These are phyloP conservation scores for Zaprionus vittiger DNA, from an alignment of 1,140 invertebrate species.

Conservation along the genomic window DNA sequence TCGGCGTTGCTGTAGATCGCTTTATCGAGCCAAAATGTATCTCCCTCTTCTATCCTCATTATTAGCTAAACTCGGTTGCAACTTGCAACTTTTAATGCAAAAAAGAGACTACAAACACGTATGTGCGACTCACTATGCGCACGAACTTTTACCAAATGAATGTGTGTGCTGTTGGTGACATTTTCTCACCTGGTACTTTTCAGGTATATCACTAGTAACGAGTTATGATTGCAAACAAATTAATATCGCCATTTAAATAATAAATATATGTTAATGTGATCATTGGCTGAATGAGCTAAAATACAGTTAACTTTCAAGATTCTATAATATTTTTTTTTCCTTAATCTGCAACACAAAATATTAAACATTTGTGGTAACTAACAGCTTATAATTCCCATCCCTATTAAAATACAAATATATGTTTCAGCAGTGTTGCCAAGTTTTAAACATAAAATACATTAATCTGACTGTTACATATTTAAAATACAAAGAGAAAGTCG, in stretches of 20 bases:
- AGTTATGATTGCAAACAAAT: background rate
- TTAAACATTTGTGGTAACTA: background rate
- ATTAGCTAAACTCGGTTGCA: slow-evolving; percentile 5
- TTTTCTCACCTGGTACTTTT: background rate
- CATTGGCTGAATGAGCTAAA: too few relatives aligned
- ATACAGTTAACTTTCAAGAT: too few relatives aligned
- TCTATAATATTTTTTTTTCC: too few relatives aligned
- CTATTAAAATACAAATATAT: background rate
- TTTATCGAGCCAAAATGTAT: slow-evolving; percentile 60
- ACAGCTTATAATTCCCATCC: background rate
- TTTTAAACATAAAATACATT: background rate
- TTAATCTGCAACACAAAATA: background rate
- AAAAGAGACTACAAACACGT: background rate
- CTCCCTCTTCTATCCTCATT: slow-evolving; percentile 51
- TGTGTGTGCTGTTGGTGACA: background rate
- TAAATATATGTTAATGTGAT: background rate
- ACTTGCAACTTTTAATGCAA: background rate
- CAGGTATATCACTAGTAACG: background rate
- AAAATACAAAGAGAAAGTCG: background rate
- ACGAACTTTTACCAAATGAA: background rate
- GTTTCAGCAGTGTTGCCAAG: too few relatives aligned
- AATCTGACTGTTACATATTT: background rate
- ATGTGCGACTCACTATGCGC: slow-evolving; percentile 17
- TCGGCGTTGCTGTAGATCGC: slow-evolving; percentile 47
- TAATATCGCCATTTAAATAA: background rate